A percentile compares a stretch with the other conserved stretches of the same genome.
Conservation (phyloP, 2,797 vertebrate genomes). For the Coccyzus lansbergi region DNA sequence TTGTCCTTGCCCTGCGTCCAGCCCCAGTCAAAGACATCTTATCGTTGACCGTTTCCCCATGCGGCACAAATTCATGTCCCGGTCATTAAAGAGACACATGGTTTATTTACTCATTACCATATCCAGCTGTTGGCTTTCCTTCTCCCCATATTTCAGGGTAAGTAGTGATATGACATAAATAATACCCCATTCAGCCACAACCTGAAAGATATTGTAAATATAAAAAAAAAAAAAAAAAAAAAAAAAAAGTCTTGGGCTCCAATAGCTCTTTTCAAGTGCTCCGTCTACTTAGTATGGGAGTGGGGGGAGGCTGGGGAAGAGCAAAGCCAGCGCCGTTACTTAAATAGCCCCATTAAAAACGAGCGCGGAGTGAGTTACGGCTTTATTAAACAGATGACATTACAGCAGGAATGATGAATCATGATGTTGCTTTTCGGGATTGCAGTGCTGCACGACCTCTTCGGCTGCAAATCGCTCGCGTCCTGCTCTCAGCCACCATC, state of each 20-base stretch:
- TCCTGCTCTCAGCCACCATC: conserved; percentile 39
- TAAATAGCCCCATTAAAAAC: conserved; percentile 74
- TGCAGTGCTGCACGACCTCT: conserved; percentile 60
- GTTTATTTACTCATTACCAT: conserved; percentile 76
- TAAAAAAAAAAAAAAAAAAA: conserved; percentile 40
- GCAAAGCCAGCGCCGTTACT: conserved; percentile 44
- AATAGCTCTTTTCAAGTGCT: conserved; percentile 43
- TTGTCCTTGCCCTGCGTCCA: conserved; percentile 58
- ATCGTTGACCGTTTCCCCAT: background rate
- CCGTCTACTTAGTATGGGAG: conserved; percentile 13
- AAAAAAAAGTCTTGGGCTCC: conserved; percentile 49
- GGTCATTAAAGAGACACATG: conserved; percentile 68
- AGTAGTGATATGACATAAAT: conserved; percentile 73
- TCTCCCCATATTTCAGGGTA: conserved; percentile 70
- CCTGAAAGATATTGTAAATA: conserved; percentile 69
- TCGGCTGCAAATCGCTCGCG: conserved; percentile 64
- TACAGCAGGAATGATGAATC: conserved; percentile 74
- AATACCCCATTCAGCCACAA: conserved; percentile 54
- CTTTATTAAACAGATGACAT: conserved; percentile 76
- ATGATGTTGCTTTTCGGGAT: conserved; percentile 70
- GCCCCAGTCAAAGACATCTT: conserved; percentile 30
- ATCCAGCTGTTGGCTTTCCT: conserved; percentile 73
- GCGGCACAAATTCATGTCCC: conserved; percentile 64
- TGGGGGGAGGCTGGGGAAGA: background rate
- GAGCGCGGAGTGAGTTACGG: conserved; percentile 65